A percentile compares a stretch with the other conserved stretches of the same genome.
Evolutionary conservation across 2,797 vertebrate genomes (phyloP).

Genomic region (Channallabes apus): DNA sequence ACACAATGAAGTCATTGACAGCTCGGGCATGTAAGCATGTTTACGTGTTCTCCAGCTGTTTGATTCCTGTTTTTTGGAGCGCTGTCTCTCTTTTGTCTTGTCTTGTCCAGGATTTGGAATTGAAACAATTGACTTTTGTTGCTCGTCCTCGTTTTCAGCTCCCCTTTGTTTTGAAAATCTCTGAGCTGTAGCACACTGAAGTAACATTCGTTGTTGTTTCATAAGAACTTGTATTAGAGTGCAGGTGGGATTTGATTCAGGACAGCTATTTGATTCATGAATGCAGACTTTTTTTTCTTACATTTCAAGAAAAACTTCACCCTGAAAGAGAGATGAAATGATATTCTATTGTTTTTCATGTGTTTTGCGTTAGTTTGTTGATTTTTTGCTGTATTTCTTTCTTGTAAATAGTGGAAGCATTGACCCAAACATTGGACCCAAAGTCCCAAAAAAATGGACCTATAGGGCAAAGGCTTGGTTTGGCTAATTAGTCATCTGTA

Average conservation of each 20-base stretch:
- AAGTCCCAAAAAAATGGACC: not conserved
- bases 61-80: not conserved
- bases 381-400: not conserved
- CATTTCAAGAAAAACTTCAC: not conserved
- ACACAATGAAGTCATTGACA: constrained; percentile 35
- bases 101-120: not conserved
- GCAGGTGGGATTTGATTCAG: constrained; percentile 8
- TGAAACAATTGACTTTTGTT: constrained; percentile 21
- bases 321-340: not conserved
- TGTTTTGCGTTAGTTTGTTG: not conserved
- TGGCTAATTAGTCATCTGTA: not conserved
- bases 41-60: constrained; percentile 25
- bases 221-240: not conserved
- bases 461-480: not conserved
- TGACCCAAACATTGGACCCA: not conserved
- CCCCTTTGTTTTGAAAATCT: not conserved
- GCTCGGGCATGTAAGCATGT: not conserved
- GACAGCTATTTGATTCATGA: constrained; percentile 18
- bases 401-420: not conserved
- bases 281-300: not conserved
- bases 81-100: constrained; percentile 22
- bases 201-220: not conserved
- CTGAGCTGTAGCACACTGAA: not conserved
- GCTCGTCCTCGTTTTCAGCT: constrained; percentile 1
- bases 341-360: not conserved